These are phyloP conservation scores for Amiota mariae DNA, from an alignment of 2,888 invertebrate genomes.

Conservation along the genomic window DNA sequence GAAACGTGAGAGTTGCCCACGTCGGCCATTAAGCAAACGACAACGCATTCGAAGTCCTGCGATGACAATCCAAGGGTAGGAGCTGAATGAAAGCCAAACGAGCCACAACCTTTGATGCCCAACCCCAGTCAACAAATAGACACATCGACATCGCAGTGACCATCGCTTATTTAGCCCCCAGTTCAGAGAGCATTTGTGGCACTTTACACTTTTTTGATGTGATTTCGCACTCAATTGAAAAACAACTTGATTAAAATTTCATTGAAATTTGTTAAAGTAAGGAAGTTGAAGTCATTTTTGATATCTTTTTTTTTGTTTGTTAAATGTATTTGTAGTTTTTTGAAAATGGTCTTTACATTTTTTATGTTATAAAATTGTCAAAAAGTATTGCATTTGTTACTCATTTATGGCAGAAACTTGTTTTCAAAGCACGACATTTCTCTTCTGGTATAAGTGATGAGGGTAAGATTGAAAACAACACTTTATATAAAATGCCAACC, in stretches of 20 bases:
- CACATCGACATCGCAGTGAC: slow-evolving; percentile 43
- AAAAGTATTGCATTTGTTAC: background rate
- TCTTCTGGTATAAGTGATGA: slow-evolving; percentile 4
- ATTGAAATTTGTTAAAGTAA: slow-evolving; percentile 50
- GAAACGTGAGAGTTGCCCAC: slow-evolving; percentile 29
- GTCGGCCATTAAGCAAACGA: slow-evolving; percentile 6
- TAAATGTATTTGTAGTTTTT: background rate
- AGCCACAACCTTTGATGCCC: background rate
- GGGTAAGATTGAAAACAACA: slow-evolving; percentile 16
- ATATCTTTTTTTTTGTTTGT: background rate
- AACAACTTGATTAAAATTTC: slow-evolving; percentile 65
- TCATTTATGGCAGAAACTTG: slow-evolving; percentile 18
- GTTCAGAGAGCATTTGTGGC: slow-evolving; percentile 31
- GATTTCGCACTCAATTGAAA: slow-evolving; percentile 72
- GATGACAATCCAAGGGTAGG: slow-evolving; percentile 56
- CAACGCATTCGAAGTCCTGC: slow-evolving; percentile 16
- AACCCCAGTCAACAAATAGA: slow-evolving; percentile 40
- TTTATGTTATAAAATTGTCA: slow-evolving; percentile 3
- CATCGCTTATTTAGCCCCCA: slow-evolving; percentile 44
- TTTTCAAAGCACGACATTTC: background rate
- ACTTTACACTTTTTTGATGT: slow-evolving; percentile 58
- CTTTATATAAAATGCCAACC: background rate
- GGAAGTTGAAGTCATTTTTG: slow-evolving; percentile 30
- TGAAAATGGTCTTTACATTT: background rate
- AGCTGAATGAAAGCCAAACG: slow-evolving; percentile 21